Conservation (phyloP, 2,113 vertebrate genomes). For the Microtus pennsylvanicus region DNA sequence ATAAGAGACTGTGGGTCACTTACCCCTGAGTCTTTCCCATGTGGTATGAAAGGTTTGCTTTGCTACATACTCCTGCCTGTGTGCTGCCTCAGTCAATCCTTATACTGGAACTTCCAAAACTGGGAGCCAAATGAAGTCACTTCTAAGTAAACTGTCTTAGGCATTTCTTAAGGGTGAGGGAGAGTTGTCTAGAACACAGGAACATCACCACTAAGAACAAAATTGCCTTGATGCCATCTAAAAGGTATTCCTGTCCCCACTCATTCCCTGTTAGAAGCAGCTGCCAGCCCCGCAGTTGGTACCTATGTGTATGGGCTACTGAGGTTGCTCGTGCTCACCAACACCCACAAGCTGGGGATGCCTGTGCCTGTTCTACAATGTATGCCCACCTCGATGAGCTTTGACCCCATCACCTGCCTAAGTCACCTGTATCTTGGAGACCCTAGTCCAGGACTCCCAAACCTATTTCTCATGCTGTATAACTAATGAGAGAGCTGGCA, state of each 20-base stretch:
- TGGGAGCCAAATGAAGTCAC: background rate
- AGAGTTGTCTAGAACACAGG: background rate
- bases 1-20: background rate
- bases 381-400: background rate
- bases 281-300: background rate
- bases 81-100: background rate
- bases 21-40: background rate
- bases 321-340: background rate
- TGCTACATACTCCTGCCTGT: background rate
- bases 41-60: background rate
- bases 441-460: background rate
- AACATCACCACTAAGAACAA: rapidly evolving
- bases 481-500: background rate
- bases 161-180: background rate
- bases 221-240: background rate
- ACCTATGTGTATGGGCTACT: rapidly evolving
- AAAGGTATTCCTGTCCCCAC: background rate
- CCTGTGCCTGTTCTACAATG: background rate
- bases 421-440: background rate
- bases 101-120: background rate
- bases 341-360: background rate
- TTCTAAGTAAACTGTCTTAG: background rate
- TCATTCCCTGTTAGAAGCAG: background rate
- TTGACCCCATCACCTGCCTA: background rate
- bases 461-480: background rate